A percentile compares a stretch with the other conserved stretches of the same genome.
Conservation (phyloP, 1,140 invertebrate species). For the Anoplolepis gracilipes region DNA sequence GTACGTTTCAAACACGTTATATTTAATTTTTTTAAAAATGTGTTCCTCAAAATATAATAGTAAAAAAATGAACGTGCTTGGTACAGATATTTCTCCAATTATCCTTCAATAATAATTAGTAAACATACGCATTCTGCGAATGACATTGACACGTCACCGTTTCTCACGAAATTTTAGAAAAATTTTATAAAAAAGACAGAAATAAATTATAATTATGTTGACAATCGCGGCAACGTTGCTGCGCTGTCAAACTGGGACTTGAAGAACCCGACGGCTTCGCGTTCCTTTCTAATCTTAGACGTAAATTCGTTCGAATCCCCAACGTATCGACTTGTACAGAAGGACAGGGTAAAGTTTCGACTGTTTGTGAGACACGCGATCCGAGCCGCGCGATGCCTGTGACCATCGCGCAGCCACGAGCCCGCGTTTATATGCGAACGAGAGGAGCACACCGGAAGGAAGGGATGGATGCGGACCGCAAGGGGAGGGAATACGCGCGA, state of each 20-base stretch:
- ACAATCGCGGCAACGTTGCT: conserved; percentile 2
- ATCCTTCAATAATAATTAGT: not conserved
- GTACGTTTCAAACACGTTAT: not conserved
- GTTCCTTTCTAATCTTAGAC: conserved; percentile 22
- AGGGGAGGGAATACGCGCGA: conserved; percentile 64
- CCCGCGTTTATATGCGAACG: conserved; percentile 77
- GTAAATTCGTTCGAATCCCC: conserved; percentile 61
- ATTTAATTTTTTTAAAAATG: not conserved
- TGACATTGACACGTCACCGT: not conserved
- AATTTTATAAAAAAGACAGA: not conserved
- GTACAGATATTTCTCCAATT: not conserved
- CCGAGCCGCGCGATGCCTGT: conserved; percentile 80
- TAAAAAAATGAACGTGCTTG: not conserved
- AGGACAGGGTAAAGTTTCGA: conserved; percentile 73
- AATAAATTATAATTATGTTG: conserved; percentile 9
- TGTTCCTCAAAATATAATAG: not conserved
- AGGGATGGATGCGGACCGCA: conserved; percentile 52
- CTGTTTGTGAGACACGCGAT: conserved; percentile 79
- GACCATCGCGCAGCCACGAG: conserved; percentile 81
- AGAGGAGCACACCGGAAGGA: conserved; percentile 69
- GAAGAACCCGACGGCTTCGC: not conserved
- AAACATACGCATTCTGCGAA: not conserved
- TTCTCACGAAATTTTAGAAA: not conserved
- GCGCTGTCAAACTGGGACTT: not conserved
- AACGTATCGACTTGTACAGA: conserved; percentile 77